A percentile compares a stretch with the other conserved stretches of the same genome.
Conservation (phyloP, 2,113 vertebrate species). For the Phrynocephalus versicolor region DNA sequence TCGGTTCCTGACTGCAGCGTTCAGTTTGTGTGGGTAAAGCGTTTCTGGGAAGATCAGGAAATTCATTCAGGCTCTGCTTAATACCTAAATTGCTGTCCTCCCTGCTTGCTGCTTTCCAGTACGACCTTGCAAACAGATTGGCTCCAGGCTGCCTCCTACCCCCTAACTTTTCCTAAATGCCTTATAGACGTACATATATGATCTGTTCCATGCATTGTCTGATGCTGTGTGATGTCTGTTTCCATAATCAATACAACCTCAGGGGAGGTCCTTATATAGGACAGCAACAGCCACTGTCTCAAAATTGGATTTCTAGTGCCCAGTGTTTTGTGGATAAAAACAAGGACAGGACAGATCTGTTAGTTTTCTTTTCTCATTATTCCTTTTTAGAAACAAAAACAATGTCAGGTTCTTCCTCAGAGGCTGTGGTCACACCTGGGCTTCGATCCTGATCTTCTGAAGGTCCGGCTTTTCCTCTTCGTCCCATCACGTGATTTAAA, state of each 20-base stretch:
- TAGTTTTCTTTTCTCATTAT: too few species aligned
- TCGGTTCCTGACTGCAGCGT: constrained; percentile 23
- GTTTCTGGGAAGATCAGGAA: constrained; percentile 55
- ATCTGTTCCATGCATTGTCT: not conserved
- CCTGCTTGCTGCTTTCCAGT: constrained; percentile 20
- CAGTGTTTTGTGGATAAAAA: too few species aligned
- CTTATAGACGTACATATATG: too few species aligned
- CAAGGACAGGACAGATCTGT: too few species aligned
- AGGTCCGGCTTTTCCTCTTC: too few species aligned
- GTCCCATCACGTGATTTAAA: too few species aligned
- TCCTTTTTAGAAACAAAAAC: too few species aligned
- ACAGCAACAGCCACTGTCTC: not conserved
- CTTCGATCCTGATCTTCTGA: too few species aligned
- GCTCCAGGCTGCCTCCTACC: too few species aligned
- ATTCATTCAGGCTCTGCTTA: constrained; percentile 47
- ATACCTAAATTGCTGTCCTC: constrained; percentile 38
- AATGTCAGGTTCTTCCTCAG: too few species aligned
- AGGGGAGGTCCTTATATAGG: not conserved
- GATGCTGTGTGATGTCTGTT: not conserved
- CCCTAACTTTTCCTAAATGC: too few species aligned
- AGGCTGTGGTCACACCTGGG: too few species aligned
- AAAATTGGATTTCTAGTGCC: not conserved
- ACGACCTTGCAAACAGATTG: not conserved
- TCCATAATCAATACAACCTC: not conserved
- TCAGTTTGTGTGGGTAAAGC: constrained; percentile 29